Conservation (phyloP, 2,888 invertebrate genomes). For the Sipha maydis region DNA sequence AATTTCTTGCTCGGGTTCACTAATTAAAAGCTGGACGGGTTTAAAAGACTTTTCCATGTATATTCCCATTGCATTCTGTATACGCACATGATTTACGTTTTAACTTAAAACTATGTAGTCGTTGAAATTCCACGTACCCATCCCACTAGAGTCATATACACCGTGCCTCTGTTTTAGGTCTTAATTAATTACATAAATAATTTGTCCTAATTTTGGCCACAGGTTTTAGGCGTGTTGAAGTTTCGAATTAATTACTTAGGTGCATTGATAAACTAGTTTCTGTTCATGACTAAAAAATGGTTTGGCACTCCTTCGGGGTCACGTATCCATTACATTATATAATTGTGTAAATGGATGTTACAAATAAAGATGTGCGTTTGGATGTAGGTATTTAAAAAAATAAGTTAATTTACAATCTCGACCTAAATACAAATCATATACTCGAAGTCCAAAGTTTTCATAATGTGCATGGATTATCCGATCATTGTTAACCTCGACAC, state of each 20-base stretch:
- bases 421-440: slow-evolving; percentile 25
- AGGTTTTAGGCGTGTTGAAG: slow-evolving; percentile 2
- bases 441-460: slow-evolving; percentile 42
- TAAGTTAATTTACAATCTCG: slow-evolving; percentile 9
- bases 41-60: background rate
- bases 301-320: background rate
- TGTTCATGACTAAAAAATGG: background rate
- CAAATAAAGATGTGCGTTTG: background rate
- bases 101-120: background rate
- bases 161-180: background rate
- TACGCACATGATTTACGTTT: background rate
- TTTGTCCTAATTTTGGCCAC: slow-evolving; percentile 8
- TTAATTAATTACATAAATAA: background rate
- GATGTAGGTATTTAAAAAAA: background rate
- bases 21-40: background rate
- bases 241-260: background rate
- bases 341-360: background rate
- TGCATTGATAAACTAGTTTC: background rate
- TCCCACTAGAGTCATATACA: background rate
- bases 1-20: background rate
- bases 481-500: slow-evolving; percentile 6
- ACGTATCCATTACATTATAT: background rate
- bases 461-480: background rate
- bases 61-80: background rate
- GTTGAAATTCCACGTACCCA: background rate